These are phyloP conservation scores for Sogatella furcifera DNA, from an alignment of 1,140 invertebrate genomes.

Conservation along the genomic window DNA sequence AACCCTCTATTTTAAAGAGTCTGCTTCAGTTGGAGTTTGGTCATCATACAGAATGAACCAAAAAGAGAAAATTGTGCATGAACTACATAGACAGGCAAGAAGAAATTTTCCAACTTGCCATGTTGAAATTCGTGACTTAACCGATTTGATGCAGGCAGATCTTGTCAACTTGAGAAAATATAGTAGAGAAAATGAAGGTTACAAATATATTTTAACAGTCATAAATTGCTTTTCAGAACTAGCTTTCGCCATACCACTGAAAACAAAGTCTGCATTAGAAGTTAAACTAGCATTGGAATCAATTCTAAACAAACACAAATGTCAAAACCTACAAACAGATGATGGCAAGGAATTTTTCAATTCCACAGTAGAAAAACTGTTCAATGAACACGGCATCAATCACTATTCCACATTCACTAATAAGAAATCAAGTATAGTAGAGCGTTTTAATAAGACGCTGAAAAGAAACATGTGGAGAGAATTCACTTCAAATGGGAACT, in stretches of 20 bases:
- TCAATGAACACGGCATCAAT: constrained; percentile 32
- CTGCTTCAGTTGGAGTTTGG: too few species aligned
- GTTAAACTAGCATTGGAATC: constrained; percentile 25
- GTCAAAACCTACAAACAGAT: constrained; percentile 35
- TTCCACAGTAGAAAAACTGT: constrained; percentile 24
- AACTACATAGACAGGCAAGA: constrained; percentile 19
- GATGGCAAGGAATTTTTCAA: constrained; percentile 35
- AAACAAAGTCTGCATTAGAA: constrained; percentile 33
- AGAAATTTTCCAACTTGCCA: constrained; percentile 16
- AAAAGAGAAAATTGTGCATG: constrained; percentile 7
- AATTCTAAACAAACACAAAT: constrained; percentile 6
- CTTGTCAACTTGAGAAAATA: constrained; percentile 26
- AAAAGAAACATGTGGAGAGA: constrained; percentile 34
- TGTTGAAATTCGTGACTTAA: constrained; percentile 12
- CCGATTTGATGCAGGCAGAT: constrained; percentile 20
- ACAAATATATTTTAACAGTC: constrained; percentile 34
- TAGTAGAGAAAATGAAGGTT: constrained; percentile 30
- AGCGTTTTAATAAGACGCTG: constrained; percentile 36
- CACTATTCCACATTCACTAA: constrained; percentile 34
- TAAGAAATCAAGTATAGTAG: constrained; percentile 36
- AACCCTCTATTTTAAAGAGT: neutral
- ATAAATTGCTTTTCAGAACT: constrained; percentile 38
- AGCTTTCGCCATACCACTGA: constrained; percentile 35
- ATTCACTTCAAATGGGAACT: constrained; percentile 24
- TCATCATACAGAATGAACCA: neutral